Evolutionary conservation across 2,888 invertebrate genomes (phyloP).

Genomic region (Torymus tubicola): DNA sequence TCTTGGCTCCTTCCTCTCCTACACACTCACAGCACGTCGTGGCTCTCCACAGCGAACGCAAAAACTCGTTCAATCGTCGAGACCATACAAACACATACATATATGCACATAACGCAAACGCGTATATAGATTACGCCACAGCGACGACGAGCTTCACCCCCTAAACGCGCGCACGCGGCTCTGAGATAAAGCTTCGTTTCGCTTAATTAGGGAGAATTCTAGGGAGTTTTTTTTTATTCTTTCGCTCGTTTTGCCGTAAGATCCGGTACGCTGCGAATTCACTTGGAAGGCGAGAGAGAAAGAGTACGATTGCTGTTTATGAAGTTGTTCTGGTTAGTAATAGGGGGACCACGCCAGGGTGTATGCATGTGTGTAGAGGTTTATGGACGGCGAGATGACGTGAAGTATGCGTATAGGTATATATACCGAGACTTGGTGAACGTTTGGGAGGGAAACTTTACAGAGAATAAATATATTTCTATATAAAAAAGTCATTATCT

Average conservation of each 20-base stretch:
- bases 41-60: conserved; percentile 10
- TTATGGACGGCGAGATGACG: too few species aligned
- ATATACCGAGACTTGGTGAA: too few species aligned
- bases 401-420: too few species aligned
- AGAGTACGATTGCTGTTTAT: background rate
- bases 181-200: conserved; percentile 27
- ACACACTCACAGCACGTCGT: background rate
- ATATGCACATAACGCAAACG: background rate
- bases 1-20: background rate
- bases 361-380: too few species aligned
- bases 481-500: too few species aligned
- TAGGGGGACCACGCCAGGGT: background rate
- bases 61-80: conserved; percentile 41
- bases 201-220: conserved; percentile 30
- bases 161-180: background rate
- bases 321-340: background rate
- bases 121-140: conserved; percentile 16
- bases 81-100: background rate
- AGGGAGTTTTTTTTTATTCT: background rate
- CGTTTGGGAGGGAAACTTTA: too few species aligned
- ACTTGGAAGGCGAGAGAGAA: background rate
- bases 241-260: background rate
- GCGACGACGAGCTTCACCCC: background rate
- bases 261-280: conserved; percentile 8
- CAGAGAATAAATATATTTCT: too few species aligned